Evolutionary conservation across 2,888 invertebrate genomes (phyloP).

Genomic region (Agelastica alni): DNA sequence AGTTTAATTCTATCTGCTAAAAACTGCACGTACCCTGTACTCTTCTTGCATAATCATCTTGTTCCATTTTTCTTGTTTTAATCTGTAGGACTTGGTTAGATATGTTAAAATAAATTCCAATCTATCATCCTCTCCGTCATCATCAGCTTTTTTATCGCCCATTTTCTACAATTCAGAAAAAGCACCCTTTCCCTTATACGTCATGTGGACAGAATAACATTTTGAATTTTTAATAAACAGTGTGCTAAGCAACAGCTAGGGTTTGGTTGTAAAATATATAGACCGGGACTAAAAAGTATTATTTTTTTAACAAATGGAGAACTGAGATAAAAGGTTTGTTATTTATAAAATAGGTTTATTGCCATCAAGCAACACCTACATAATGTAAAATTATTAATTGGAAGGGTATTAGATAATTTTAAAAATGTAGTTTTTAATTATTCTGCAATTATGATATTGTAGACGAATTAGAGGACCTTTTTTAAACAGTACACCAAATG

Average conservation of each 20-base stretch:
- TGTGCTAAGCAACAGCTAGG: slow-evolving; percentile 43
- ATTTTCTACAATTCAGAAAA: slow-evolving; percentile 24
- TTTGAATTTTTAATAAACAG: slow-evolving; percentile 40
- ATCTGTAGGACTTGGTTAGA: slow-evolving; percentile 71
- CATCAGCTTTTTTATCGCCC: slow-evolving; percentile 47
- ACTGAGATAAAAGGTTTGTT: too few species aligned
- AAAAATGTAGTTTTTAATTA: too few species aligned
- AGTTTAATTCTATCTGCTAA: too few species aligned
- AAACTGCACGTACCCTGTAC: slow-evolving; percentile 61
- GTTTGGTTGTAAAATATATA: slow-evolving; percentile 1
- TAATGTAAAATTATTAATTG: too few species aligned
- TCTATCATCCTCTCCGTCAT: slow-evolving; percentile 66
- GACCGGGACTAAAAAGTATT: background rate
- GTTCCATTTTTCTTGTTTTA: slow-evolving; percentile 86
- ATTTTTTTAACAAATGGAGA: too few species aligned
- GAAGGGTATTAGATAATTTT: too few species aligned
- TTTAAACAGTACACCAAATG: too few species aligned
- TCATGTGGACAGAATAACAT: slow-evolving; percentile 9
- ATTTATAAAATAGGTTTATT: too few species aligned
- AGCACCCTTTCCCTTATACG: background rate
- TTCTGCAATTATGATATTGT: too few species aligned
- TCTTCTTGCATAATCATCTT: slow-evolving; percentile 79
- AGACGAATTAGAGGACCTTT: too few species aligned
- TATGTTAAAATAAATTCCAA: slow-evolving; percentile 80
- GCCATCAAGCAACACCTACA: too few species aligned